Conservation (phyloP, 2,888 invertebrate genomes). For the Eristalis pertinax region DNA sequence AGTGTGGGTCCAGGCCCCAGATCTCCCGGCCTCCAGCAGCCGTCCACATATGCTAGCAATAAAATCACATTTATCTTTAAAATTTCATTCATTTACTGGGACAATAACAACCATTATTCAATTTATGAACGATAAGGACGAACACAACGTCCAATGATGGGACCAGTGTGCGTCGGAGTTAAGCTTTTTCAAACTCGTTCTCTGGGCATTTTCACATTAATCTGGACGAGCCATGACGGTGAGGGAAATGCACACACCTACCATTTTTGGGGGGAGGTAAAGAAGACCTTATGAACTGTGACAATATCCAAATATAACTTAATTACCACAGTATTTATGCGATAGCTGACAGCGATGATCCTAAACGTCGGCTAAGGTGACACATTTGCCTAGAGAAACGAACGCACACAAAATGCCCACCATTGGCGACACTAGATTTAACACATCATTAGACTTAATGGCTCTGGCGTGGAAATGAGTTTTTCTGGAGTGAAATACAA, state of each 20-base stretch:
- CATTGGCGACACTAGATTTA: not conserved
- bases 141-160: not conserved
- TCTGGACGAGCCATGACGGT: constrained; percentile 18
- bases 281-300: constrained; percentile 39
- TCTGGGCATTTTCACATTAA: constrained; percentile 15
- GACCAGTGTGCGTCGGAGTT: not conserved
- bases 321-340: constrained; percentile 39
- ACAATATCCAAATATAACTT: constrained; percentile 48
- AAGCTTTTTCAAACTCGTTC: not conserved
- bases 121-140: constrained; percentile 11
- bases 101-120: constrained; percentile 19
- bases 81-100: not conserved
- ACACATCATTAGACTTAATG: constrained; percentile 25
- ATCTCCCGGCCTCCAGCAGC: not conserved
- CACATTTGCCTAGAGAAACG: not conserved
- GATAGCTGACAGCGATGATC: constrained; percentile 37
- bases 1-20: not conserved
- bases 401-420: not conserved
- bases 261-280: not conserved
- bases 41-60: not conserved
- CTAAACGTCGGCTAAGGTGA: constrained; percentile 5
- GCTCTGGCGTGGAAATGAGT: constrained; percentile 19
- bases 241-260: not conserved
- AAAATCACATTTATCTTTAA: not conserved
- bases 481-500: constrained; percentile 15